These are phyloP conservation scores for Clytia hemisphaerica DNA, from an alignment of 30 jellyfish, hydroid and myxozoan species.

Conservation along the genomic window DNA sequence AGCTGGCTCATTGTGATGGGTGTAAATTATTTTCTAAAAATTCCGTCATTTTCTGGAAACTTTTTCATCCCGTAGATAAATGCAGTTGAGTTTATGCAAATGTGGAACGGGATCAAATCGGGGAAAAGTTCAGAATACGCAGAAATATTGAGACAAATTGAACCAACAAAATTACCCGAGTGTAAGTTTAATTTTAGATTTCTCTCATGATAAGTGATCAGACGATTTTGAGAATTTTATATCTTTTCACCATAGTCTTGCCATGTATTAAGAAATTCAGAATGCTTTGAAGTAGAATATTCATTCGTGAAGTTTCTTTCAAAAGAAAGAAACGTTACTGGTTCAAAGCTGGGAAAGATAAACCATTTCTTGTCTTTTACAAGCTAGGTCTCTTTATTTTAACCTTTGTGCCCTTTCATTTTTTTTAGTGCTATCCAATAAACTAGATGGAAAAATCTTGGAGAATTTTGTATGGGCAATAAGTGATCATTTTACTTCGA, in stretches of 20 bases:
- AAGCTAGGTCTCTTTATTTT: too few relatives aligned
- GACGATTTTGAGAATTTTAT: background rate
- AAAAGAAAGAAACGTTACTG: too few relatives aligned
- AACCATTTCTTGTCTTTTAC: too few relatives aligned
- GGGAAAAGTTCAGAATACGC: conserved; percentile 47
- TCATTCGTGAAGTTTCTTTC: too few relatives aligned
- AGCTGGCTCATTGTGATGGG: too few relatives aligned
- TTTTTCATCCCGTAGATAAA: conserved; percentile 27
- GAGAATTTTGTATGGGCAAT: conserved; percentile 47
- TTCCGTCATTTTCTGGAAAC: background rate
- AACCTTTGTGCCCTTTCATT: background rate
- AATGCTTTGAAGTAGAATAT: too few relatives aligned
- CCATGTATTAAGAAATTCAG: too few relatives aligned
- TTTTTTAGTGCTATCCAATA: conserved; percentile 72
- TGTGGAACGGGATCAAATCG: conserved; percentile 78
- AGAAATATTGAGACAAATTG: conserved; percentile 54
- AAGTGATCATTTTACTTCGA: conserved; percentile 49
- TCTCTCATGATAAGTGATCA: background rate
- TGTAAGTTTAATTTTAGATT: background rate
- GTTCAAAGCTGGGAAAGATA: too few relatives aligned
- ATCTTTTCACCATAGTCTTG: too few relatives aligned
- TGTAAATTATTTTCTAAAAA: too few relatives aligned
- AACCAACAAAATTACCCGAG: conserved; percentile 58
- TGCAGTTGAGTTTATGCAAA: conserved; percentile 71
- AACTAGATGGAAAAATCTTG: conserved; percentile 75